Percentiles rank a stretch among this genome's conserved stretches.
phyloP scores from a whole-genome alignment of 2,888 invertebrate species.

The Melanophora roralis region DNA sequence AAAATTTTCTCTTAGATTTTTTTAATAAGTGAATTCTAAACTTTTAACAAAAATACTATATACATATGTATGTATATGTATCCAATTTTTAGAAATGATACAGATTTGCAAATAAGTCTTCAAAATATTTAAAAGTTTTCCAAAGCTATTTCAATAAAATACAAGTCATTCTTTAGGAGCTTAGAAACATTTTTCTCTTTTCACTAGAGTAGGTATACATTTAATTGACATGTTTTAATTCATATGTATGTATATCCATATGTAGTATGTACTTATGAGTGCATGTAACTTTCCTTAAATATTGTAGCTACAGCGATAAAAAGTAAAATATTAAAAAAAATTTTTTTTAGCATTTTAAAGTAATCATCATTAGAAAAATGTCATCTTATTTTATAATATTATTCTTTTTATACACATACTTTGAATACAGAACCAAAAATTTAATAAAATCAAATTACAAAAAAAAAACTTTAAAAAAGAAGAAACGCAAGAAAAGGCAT shows the following conservation, averaged over 20 bases:
- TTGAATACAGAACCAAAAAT: constrained; percentile 57
- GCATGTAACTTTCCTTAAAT: constrained; percentile 57
- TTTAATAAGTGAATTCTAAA: too few relatives aligned
- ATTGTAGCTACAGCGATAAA: constrained; percentile 59
- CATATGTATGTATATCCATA: too few relatives aligned
- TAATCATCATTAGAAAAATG: constrained; percentile 32
- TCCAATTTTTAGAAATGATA: too few relatives aligned
- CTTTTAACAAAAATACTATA: too few relatives aligned
- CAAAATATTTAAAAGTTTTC: too few relatives aligned
- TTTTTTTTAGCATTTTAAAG: not conserved
- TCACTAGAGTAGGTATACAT: not conserved
- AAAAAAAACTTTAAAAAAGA: constrained; percentile 41
- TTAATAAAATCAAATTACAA: constrained; percentile 28
- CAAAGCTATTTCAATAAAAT: too few relatives aligned
- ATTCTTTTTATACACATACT: constrained; percentile 27
- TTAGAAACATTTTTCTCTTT: too few relatives aligned
- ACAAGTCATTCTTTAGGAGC: constrained; percentile 31
- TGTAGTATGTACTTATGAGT: too few relatives aligned
- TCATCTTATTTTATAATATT: constrained; percentile 13
- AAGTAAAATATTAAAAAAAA: not conserved
- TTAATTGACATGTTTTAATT: too few relatives aligned
- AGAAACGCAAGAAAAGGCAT: constrained; percentile 67
- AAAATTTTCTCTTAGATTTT: too few relatives aligned
- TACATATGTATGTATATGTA: too few relatives aligned
- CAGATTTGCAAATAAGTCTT: too few relatives aligned